Base-by-base conservation (phyloP, 2,797 vertebrate species). In the Synanceia verrucosa region DNA sequence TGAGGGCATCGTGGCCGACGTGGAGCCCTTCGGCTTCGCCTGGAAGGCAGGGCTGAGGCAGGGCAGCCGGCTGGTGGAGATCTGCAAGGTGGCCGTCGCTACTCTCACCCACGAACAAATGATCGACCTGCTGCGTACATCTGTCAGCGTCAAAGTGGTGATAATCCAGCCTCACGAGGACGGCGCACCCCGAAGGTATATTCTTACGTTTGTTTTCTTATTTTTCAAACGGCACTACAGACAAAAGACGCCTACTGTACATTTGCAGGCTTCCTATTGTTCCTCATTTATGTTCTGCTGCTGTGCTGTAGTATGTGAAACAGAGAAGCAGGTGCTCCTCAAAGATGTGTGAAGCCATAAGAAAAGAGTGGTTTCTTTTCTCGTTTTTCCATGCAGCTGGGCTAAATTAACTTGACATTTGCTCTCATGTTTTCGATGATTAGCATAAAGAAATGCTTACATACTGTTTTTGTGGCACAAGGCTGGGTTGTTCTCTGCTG, bases 61-160 rank as follows among this genome's bases (percentile, higher is more conserved):
- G 77, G 98, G 98, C 63, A 99, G 97, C 86, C 96, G 97, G 1
- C 92, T 99, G n/a, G 98, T 99, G 70, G 97, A 99, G 91, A 99
- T 99, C 88, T 99, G 97, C 85, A 98, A 97, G 86, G 97, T 99
- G 80, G 97, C 96, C 0, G 97, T 99, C 59, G 97, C 97, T 6
- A 99, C 97, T 0, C 93, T 99, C 81, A 97, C 96, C 36, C 98
- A 99, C 0, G 97, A 99, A 87, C 97, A 99, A 87, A 99, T 99
- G 98, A 98, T 99, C 4, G 97, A 99, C 90, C 94, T 99, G 0
- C 94, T 99, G 26, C 96, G 98, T 29, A 99, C 97, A 0, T 99
- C 98, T 0, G 87, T 97, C 84, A 94, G 96, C 0, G 98, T 99
- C 71, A 98, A 96, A 73, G 97, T 99, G 82, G 95, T 98, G 69